These are phyloP conservation scores for Gymnocephalus cernua DNA, from an alignment of 2,113 vertebrate genomes.

Conservation along the genomic window DNA sequence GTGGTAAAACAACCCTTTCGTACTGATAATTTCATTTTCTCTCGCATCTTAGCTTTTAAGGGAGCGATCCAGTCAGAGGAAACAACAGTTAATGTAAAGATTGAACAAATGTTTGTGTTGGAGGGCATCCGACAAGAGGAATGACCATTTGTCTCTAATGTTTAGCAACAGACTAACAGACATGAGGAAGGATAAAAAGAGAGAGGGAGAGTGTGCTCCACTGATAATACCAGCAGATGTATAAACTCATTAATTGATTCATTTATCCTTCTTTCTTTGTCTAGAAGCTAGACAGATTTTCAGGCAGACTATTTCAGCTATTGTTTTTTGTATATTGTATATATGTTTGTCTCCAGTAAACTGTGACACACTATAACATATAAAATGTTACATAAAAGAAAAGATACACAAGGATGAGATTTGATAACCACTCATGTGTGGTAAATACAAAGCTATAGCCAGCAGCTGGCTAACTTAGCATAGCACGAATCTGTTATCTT, in stretches of 20 bases:
- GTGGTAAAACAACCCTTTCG: not conserved
- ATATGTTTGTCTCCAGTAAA: not conserved
- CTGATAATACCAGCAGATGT: not conserved
- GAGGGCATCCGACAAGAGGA: slow-evolving; percentile 20
- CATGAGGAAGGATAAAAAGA: not conserved
- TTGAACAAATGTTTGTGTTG: slow-evolving; percentile 47
- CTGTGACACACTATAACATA: not conserved
- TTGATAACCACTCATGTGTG: not conserved
- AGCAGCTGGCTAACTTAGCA: not conserved
- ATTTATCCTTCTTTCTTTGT: not conserved
- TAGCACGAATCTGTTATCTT: not conserved
- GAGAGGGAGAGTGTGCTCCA: not conserved
- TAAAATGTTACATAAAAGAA: not conserved
- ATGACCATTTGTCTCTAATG: slow-evolving; percentile 2
- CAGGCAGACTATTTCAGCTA: not conserved
- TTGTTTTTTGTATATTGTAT: not conserved
- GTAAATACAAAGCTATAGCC: not conserved
- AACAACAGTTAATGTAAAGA: slow-evolving; percentile 38
- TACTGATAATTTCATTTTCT: not conserved
- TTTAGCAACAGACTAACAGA: slow-evolving; percentile 19
- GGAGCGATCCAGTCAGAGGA: not conserved
- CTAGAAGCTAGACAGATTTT: not conserved
- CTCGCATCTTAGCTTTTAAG: not conserved
- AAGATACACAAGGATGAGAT: no score
- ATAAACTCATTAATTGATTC: not conserved